Evolutionary conservation across 2,113 vertebrate genomes (phyloP), one percentile per base, ranked within the genome.

Genomic region (Lepidothrix coronata): DNA sequence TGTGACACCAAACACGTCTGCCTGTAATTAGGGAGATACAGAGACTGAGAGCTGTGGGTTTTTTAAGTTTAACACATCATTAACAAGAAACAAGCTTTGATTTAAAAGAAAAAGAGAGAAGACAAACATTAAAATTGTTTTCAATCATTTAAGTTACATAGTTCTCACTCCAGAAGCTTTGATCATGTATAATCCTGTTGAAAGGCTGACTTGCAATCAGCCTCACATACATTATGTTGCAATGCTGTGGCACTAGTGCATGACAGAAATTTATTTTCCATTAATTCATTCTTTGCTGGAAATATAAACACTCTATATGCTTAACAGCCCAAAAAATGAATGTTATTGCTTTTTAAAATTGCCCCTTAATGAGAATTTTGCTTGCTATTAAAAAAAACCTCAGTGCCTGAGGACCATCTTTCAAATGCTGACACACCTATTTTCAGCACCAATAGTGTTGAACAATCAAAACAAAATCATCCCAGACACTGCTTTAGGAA

Each of bases 241-340:
- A 75, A 59, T 93, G 81, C 78, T 93, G 59, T 5, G 17, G 71
- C 90, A 92, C 61, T 70, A 71, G 74, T 70, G 90, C 85, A 77
- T 84, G 91, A 95, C 80, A 91, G 88, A 95, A 84, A 70, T 86
- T 92, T 97, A 75, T 88, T 97, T 97, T 94, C 85, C 92, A 97
- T 94, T 95, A 95, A 88, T 96, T 95, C 75, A 61, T 88, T 94
- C 88, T 95, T 95, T 91, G 91, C 91, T 95, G 65, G 92, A 97
- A 98, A 95, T 96, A 85, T 63, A 97, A 97, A 94, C 84, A 92
- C 89, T 93, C 84, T 93, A 65, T 95, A 96, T 96, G 96, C 84
- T 96, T 95, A 97, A 95, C 95, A 97, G 79, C 37, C 84, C 48
- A 91, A 62, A 91, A 97, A 96, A 97, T 91, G 55, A 95, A 96